A percentile compares a stretch with the other conserved stretches of the same genome.
These are phyloP conservation scores for Andricus curvator DNA, from an alignment of 2,888 invertebrate species.

Conservation along the genomic window DNA sequence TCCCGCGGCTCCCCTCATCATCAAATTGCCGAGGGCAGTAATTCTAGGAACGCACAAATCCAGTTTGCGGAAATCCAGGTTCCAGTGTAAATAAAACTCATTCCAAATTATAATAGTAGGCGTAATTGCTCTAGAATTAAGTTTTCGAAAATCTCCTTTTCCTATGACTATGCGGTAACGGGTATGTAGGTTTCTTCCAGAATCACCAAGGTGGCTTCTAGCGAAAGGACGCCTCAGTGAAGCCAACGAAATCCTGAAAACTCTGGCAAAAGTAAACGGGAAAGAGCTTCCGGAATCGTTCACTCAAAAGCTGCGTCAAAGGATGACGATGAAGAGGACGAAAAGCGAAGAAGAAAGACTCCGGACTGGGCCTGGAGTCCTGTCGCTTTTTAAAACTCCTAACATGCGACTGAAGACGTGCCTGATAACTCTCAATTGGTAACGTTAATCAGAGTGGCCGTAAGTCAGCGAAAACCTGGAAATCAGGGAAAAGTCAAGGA, in stretches of 20 bases:
- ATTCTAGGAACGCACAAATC: too few relatives aligned
- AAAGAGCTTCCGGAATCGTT: constrained; percentile 87
- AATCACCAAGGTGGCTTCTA: constrained; percentile 95
- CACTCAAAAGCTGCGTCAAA: constrained; percentile 85
- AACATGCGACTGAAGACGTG: constrained; percentile 94
- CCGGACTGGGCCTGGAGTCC: constrained; percentile 80
- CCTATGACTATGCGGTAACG: constrained; percentile 49
- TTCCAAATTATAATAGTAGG: not conserved
- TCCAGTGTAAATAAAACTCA: not conserved
- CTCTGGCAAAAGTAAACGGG: constrained; percentile 88
- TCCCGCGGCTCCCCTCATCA: too few relatives aligned
- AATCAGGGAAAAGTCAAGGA: too few relatives aligned
- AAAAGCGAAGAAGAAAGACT: constrained; percentile 79
- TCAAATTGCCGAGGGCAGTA: too few relatives aligned
- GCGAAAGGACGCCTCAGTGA: constrained; percentile 90
- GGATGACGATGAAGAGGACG: constrained; percentile 83
- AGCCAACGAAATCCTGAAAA: constrained; percentile 88
- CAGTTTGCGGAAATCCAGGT: too few relatives aligned
- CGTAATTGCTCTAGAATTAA: not conserved
- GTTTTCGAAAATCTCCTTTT: not conserved
- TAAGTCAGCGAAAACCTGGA: too few relatives aligned
- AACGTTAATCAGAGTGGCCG: constrained; percentile 43
- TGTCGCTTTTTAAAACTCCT: constrained; percentile 88
- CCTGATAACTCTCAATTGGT: constrained; percentile 92
- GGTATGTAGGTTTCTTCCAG: constrained; percentile 85